phyloP scores from a whole-genome alignment of 2,888 invertebrate species.

The Erebia palarica region DNA sequence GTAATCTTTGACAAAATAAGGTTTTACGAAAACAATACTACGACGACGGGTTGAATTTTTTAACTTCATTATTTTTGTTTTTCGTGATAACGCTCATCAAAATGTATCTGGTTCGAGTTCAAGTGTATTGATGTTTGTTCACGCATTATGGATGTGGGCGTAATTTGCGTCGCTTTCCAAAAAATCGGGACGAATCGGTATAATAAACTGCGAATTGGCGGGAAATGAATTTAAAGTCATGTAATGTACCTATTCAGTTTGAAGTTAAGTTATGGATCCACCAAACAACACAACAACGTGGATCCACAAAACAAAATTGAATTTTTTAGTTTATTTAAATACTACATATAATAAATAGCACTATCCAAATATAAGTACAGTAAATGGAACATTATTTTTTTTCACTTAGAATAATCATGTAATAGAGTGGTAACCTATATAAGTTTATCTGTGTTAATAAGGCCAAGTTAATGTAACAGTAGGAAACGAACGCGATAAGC shows the following conservation, averaged over 20 bases:
- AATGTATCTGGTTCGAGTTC: conserved; percentile 73
- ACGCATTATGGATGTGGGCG: conserved; percentile 49
- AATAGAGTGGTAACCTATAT: conserved; percentile 36
- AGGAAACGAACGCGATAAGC: conserved; percentile 62
- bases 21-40: background rate
- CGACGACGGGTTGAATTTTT: conserved; percentile 16
- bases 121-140: conserved; percentile 54
- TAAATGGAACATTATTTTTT: background rate
- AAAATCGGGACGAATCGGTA: conserved; percentile 54
- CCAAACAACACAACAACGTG: too few relatives aligned
- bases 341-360: too few relatives aligned
- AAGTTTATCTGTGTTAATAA: conserved; percentile 48
- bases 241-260: background rate
- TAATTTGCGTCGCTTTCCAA: conserved; percentile 42
- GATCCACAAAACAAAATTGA: background rate
- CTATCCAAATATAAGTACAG: background rate
- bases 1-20: conserved; percentile 9
- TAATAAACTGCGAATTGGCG: conserved; percentile 38
- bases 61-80: conserved; percentile 36
- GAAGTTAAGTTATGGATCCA: too few relatives aligned
- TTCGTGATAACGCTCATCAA: conserved; percentile 48
- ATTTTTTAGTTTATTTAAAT: background rate
- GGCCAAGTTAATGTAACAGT: conserved; percentile 69
- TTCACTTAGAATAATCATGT: background rate
- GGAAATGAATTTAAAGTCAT: conserved; percentile 12